phyloP scores from a whole-genome alignment of 2,113 vertebrate species.

The Alligator mississippiensis region DNA sequence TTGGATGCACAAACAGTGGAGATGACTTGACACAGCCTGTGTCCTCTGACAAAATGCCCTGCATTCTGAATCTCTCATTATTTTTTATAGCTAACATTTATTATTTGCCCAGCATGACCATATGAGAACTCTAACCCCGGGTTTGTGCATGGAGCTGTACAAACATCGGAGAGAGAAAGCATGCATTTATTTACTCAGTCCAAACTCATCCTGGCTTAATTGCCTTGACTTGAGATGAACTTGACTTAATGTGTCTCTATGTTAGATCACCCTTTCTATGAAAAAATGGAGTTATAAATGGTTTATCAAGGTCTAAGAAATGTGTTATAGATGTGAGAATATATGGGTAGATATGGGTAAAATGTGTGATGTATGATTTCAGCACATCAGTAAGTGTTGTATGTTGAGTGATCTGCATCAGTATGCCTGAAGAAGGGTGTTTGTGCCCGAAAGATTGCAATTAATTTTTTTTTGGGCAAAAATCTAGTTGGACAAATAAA shows the following conservation, averaged over 20 bases:
- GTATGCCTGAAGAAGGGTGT: no score
- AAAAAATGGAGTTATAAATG: accelerated
- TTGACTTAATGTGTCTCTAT: neutral
- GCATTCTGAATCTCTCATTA: no score
- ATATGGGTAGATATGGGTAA: accelerated
- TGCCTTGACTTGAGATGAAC: neutral
- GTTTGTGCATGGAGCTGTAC: neutral
- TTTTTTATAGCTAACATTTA: no score
- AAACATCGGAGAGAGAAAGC: neutral
- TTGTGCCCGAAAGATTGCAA: no score
- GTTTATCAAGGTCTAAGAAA: neutral
- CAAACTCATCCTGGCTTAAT: neutral
- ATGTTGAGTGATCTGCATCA: no score
- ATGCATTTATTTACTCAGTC: neutral
- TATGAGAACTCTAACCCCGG: no score
- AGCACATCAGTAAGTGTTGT: neutral
- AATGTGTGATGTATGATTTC: accelerated
- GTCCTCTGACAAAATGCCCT: no score
- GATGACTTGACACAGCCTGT: no score
- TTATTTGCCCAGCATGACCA: no score
- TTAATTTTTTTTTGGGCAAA: no score
- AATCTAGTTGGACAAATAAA: no score
- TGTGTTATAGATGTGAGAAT: accelerated
- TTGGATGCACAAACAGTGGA: no score
- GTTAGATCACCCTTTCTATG: neutral